These are phyloP conservation scores for Polypedilum vanderplanki DNA, from an alignment of 1,140 invertebrate species.

Conservation along the genomic window DNA sequence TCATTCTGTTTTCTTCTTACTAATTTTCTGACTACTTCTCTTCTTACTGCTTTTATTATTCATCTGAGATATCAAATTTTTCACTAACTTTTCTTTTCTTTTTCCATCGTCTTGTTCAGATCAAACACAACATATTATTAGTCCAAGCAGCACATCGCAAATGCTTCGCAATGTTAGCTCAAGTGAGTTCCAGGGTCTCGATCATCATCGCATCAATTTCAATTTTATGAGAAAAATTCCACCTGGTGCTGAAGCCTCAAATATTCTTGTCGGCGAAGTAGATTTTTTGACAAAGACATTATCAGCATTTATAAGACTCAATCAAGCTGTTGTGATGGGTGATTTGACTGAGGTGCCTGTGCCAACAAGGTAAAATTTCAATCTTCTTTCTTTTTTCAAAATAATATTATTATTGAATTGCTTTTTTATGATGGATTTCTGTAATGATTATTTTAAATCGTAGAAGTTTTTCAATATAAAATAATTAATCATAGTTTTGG, in stretches of 20 bases:
- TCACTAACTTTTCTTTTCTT: not conserved
- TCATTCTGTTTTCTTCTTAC: not conserved
- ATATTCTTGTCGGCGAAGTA: constrained; percentile 96
- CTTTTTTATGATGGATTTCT: no score
- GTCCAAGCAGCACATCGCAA: constrained; percentile 63
- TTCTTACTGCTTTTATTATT: not conserved
- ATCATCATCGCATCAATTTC: constrained; percentile 72
- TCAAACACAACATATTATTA: constrained; percentile 37
- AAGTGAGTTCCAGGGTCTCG: constrained; percentile 61
- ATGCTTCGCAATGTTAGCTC: constrained; percentile 72
- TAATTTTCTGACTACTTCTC: not conserved
- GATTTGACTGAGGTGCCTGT: constrained; percentile 96
- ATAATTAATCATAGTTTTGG: no score
- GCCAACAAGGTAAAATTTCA: constrained; percentile 59
- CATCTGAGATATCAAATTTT: not conserved
- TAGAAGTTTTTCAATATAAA: no score
- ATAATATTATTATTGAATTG: no score
- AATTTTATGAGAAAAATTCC: constrained; percentile 97
- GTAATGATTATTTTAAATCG: no score
- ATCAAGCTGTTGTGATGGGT: constrained; percentile 80
- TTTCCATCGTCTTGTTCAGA: not conserved
- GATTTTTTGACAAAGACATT: constrained; percentile 89
- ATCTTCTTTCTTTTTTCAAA: no score
- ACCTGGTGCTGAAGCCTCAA: constrained; percentile 91
- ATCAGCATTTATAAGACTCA: constrained; percentile 87